Conservation (phyloP, 2,113 vertebrate species). For the Corythaeola cristata region DNA sequence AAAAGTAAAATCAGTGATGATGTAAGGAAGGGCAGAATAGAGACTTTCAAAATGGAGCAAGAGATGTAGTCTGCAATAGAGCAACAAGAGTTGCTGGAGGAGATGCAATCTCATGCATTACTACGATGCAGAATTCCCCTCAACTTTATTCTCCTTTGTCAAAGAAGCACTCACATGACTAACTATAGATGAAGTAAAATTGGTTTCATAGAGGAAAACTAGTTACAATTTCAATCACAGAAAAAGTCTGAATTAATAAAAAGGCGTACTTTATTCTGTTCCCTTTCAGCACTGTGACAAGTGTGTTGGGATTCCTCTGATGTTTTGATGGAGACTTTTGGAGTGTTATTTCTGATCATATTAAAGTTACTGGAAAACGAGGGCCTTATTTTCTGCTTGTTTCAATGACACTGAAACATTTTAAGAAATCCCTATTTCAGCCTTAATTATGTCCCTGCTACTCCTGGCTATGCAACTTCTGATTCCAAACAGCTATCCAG, state of each 20-base stretch:
- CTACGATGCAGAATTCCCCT: not conserved
- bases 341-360: not conserved
- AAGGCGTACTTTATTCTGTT: not conserved
- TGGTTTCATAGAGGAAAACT: conserved; percentile 4
- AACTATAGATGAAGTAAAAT: not conserved
- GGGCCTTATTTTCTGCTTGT: not conserved
- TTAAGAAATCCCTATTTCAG: not conserved
- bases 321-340: not conserved
- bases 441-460: not conserved
- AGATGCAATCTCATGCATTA: not conserved
- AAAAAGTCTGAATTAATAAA: not conserved
- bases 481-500: not conserved
- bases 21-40: not conserved
- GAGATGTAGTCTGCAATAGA: not conserved
- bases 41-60: not conserved
- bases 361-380: not conserved
- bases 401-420: not conserved
- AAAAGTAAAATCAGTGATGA: not conserved
- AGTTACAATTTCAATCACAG: conserved; percentile 7
- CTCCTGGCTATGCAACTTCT: not conserved
- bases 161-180: not conserved
- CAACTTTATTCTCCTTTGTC: not conserved
- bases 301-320: not conserved
- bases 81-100: rapidly evolving
- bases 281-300: not conserved